Conservation (phyloP, 2,888 invertebrate species). For the Sicus ferrugineus region DNA sequence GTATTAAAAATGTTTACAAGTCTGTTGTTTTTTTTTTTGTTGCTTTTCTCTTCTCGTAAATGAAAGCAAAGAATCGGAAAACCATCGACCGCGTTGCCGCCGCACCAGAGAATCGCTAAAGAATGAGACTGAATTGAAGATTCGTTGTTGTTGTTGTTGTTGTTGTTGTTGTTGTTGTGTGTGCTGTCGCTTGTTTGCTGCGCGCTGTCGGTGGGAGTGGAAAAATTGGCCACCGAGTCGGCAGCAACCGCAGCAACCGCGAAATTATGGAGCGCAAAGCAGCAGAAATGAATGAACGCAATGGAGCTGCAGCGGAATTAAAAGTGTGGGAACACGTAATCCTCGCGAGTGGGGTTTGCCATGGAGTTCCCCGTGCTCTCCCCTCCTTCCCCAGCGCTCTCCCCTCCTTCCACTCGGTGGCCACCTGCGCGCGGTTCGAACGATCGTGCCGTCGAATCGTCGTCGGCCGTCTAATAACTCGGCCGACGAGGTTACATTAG, state of each 20-base stretch:
- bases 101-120: too few relatives aligned
- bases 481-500: not conserved
- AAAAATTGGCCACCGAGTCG: not conserved
- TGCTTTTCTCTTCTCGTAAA: too few relatives aligned
- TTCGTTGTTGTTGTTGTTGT: not conserved
- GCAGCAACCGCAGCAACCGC: not conserved
- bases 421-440: not conserved
- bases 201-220: not conserved
- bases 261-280: not conserved
- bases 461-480: not conserved
- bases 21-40: too few relatives aligned
- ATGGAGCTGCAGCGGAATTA: not conserved
- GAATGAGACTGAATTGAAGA: not conserved
- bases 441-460: not conserved
- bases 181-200: not conserved
- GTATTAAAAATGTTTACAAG: too few relatives aligned
- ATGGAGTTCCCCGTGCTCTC: not conserved
- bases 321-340: not conserved
- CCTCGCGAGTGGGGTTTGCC: not conserved
- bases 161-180: not conserved
- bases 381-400: not conserved
- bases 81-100: too few relatives aligned
- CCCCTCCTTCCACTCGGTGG: not conserved
- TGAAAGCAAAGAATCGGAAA: too few relatives aligned
- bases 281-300: not conserved